Percentiles rank a stretch among this genome's conserved stretches.
Conservation (phyloP, 2,113 vertebrate species). For the Amia ocellicauda region DNA sequence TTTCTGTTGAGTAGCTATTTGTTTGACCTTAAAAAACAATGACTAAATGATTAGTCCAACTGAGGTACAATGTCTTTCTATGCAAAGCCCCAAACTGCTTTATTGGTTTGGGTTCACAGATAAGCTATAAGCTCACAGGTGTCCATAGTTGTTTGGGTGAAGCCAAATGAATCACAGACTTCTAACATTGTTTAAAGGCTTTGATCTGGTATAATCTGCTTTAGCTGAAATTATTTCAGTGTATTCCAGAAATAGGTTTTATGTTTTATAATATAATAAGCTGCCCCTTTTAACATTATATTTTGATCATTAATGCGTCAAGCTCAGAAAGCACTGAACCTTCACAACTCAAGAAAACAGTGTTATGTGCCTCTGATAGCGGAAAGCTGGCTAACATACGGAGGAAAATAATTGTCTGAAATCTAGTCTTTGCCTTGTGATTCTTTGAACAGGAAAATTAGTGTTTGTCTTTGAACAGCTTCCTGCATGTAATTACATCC, state of each 20-base stretch:
- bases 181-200: not conserved
- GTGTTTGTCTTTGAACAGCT: constrained; percentile 21
- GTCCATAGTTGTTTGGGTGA: no score
- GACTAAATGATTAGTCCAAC: no score
- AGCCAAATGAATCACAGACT: not conserved
- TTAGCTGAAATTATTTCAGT: constrained; percentile 3
- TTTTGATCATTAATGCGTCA: not conserved
- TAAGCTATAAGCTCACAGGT: no score
- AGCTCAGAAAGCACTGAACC: not conserved
- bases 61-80: no score
- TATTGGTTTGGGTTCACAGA: no score
- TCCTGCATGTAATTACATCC: constrained; percentile 20
- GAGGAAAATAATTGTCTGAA: constrained; percentile 9
- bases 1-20: no score
- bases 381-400: constrained; percentile 2
- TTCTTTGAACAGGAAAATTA: constrained; percentile 23
- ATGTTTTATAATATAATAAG: constrained; percentile 11
- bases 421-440: constrained; percentile 8
- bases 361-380: not conserved
- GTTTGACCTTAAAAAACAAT: no score
- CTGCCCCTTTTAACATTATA: constrained; percentile 4
- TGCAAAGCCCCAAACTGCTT: no score
- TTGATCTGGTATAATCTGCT: constrained; percentile 12
- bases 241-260: constrained; percentile 9
- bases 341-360: constrained; percentile 6